These are phyloP conservation scores for Brevipalpus yothersi DNA, from an alignment of 1,140 invertebrate species.

Conservation along the genomic window DNA sequence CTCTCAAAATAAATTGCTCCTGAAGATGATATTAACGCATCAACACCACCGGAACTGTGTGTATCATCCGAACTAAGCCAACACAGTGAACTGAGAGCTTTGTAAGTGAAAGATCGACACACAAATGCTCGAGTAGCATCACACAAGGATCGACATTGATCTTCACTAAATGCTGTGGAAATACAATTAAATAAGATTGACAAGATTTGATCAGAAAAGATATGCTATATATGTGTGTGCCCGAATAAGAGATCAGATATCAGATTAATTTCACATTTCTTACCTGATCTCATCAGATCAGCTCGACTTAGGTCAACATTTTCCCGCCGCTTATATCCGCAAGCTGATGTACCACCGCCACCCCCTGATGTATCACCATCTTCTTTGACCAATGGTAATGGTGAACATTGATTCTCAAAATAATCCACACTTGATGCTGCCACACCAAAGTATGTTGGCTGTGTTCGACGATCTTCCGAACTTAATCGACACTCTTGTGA, in stretches of 20 bases:
- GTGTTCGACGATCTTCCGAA: slow-evolving; percentile 20
- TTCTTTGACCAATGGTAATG: background rate
- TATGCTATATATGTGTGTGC: too few relatives aligned
- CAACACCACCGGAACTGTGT: slow-evolving; percentile 7
- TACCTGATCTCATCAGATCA: slow-evolving; percentile 9
- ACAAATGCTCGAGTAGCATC: slow-evolving; percentile 13
- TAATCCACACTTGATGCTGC: slow-evolving; percentile 23
- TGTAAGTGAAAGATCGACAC: slow-evolving; percentile 14
- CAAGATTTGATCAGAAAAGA: too few relatives aligned
- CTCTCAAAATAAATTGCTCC: slow-evolving; percentile 26
- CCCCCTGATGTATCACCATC: background rate
- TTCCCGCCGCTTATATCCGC: slow-evolving; percentile 13
- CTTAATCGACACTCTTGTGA: slow-evolving; percentile 23
- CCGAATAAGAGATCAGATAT: background rate
- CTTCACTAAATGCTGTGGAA: slow-evolving; percentile 7
- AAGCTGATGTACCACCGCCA: slow-evolving; percentile 10
- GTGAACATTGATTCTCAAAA: slow-evolving; percentile 25
- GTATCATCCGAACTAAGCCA: slow-evolving; percentile 14
- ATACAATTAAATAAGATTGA: background rate
- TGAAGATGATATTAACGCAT: slow-evolving; percentile 16
- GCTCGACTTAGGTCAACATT: slow-evolving; percentile 13
- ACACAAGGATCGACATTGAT: slow-evolving; percentile 13
- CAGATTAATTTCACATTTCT: too few relatives aligned
- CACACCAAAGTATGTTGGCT: slow-evolving; percentile 20
- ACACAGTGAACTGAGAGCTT: slow-evolving; percentile 9